These are phyloP conservation scores for Tachycineta bicolor DNA, from an alignment of 2,113 vertebrate species.

Conservation along the genomic window DNA sequence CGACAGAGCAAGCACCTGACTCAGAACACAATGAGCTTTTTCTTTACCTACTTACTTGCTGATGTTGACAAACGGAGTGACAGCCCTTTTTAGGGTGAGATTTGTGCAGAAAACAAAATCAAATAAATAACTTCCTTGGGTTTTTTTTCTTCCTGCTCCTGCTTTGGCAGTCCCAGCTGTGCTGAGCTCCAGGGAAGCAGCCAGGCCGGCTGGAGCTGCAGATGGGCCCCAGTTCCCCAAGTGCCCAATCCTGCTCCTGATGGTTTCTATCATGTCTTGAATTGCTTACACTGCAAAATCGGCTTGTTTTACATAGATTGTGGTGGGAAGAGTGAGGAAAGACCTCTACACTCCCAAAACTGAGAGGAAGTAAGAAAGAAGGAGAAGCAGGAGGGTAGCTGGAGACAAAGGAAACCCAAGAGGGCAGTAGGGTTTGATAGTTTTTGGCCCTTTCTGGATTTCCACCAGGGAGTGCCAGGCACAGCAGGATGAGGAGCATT, in stretches of 20 bases:
- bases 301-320: background rate
- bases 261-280: accelerated
- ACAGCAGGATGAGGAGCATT: background rate
- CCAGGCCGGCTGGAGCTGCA: background rate
- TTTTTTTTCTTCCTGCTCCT: background rate
- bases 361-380: too few species aligned
- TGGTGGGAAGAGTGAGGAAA: background rate
- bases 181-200: background rate
- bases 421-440: accelerated
- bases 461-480: background rate
- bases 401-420: background rate
- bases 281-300: background rate
- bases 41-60: conserved; percentile 32
- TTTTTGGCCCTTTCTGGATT: background rate
- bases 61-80: conserved; percentile 41
- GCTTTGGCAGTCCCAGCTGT: background rate
- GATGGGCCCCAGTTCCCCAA: background rate
- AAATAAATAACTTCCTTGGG: background rate
- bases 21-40: conserved; percentile 10
- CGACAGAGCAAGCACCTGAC: background rate
- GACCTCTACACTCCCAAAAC: background rate
- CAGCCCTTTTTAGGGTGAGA: conserved; percentile 34
- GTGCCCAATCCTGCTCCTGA: accelerated
- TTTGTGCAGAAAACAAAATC: conserved; percentile 11
- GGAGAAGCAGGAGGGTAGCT: background rate